Evolutionary conservation across 2,113 vertebrate species (phyloP).

Genomic region (Pomatorhinus ruficollis): DNA sequence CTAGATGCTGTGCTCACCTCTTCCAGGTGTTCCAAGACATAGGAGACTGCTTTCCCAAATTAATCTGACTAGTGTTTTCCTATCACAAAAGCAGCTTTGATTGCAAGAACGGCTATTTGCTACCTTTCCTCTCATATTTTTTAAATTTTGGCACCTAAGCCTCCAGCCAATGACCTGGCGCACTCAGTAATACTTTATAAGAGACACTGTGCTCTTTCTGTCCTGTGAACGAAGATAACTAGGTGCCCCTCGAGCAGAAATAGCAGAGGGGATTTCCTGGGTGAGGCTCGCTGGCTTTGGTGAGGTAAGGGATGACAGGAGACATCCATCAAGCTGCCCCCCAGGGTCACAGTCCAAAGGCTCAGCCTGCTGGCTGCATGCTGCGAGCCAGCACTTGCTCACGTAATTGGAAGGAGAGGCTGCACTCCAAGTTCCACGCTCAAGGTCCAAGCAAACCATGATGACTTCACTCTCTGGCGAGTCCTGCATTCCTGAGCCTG

Average conservation of each 20-base stretch:
- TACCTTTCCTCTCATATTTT: neutral
- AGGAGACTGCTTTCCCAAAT: neutral
- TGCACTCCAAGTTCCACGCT: neutral
- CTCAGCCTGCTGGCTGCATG: neutral
- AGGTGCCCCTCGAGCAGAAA: neutral
- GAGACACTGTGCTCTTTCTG: neutral
- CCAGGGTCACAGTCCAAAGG: neutral
- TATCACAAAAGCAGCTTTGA: neutral
- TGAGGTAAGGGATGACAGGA: neutral
- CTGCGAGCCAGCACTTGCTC: neutral
- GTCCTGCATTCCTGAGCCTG: neutral
- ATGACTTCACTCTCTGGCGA: neutral
- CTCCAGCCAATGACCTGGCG: rapidly evolving
- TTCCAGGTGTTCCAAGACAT: neutral
- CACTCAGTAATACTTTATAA: neutral
- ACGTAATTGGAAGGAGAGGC: neutral
- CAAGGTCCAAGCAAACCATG: neutral
- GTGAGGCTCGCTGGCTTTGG: neutral
- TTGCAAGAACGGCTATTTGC: neutral
- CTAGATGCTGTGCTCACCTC: neutral
- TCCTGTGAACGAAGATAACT: neutral
- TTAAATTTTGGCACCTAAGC: neutral
- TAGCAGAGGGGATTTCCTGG: neutral
- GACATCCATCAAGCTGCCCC: neutral
- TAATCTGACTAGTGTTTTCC: neutral